Evolutionary conservation across 2,113 vertebrate genomes (phyloP).

Genomic region (Dipodomys ordii): DNA sequence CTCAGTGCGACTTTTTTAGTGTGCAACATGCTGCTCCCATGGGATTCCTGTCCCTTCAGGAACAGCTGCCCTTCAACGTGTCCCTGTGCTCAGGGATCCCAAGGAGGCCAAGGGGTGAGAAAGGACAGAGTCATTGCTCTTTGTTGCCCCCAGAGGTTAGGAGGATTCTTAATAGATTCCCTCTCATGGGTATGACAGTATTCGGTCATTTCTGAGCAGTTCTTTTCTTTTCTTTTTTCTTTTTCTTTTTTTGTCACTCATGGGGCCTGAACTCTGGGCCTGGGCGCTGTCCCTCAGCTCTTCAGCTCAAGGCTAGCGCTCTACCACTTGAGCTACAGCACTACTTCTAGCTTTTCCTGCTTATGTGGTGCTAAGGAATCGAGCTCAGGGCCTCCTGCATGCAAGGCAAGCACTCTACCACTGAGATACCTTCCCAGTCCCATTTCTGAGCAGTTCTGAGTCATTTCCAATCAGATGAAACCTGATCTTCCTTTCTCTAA

Average conservation of each 20-base stretch:
- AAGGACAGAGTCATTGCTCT: not conserved
- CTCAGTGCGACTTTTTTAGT: not conserved
- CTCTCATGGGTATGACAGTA: not conserved
- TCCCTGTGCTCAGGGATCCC: not conserved
- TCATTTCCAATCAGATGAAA: too few relatives aligned
- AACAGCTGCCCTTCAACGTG: not conserved
- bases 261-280: too few relatives aligned
- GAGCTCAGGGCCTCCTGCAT: too few relatives aligned
- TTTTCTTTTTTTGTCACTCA: too few relatives aligned
- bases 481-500: not conserved
- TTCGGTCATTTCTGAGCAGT: not conserved
- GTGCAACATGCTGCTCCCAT: not conserved
- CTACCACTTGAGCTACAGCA: too few relatives aligned
- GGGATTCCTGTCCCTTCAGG: not conserved
- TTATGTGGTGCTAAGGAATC: too few relatives aligned
- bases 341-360: too few relatives aligned
- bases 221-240: too few relatives aligned
- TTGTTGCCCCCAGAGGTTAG: not conserved
- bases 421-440: too few relatives aligned
- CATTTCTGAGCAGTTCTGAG: not conserved
- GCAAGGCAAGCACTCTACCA: too few relatives aligned
- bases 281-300: too few relatives aligned
- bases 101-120: not conserved
- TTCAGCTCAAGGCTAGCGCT: too few relatives aligned
- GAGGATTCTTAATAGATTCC: not conserved